These are phyloP conservation scores for Thaumetopoea pityocampa DNA, from an alignment of 1,140 invertebrate genomes.

Conservation along the genomic window DNA sequence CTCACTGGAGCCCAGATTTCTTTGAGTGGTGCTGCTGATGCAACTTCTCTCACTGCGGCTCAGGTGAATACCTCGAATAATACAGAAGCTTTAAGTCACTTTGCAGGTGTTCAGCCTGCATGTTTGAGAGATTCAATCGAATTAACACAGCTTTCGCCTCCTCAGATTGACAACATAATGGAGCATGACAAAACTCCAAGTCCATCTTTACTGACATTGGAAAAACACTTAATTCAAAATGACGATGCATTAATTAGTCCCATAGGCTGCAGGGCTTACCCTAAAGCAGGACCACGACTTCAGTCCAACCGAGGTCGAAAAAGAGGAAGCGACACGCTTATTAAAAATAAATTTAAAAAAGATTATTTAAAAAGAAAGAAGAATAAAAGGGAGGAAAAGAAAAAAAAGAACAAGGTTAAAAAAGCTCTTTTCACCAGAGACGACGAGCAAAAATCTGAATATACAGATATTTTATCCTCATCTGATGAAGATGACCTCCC, in stretches of 20 bases:
- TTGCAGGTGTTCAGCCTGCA: too few relatives aligned
- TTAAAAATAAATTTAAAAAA: conserved; percentile 19
- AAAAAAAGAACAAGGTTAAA: conserved; percentile 1
- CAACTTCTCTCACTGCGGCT: too few relatives aligned
- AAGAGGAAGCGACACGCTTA: conserved; percentile 19
- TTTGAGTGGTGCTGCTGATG: too few relatives aligned
- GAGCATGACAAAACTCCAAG: conserved; percentile 6
- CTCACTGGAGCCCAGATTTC: conserved; percentile 2
- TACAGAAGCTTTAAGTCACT: too few relatives aligned
- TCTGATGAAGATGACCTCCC: conserved; percentile 9
- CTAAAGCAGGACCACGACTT: conserved; percentile 13
- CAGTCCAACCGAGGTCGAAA: conserved; percentile 15
- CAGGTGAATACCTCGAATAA: too few relatives aligned
- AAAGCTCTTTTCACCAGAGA: conserved; percentile 4
- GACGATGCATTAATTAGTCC: conserved; percentile 12
- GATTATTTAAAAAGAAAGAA: not conserved
- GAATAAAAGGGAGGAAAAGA: not conserved
- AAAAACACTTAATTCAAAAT: too few relatives aligned
- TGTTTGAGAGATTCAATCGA: too few relatives aligned
- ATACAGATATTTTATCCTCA: conserved; percentile 14
- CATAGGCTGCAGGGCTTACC: conserved; percentile 10
- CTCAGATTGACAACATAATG: conserved; percentile 15
- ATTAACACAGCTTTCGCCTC: too few relatives aligned
- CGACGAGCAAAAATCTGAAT: conserved; percentile 5
- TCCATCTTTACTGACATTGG: conserved; percentile 9